A percentile compares a stretch with the other conserved stretches of the same genome.
Conservation (phyloP, 2,797 vertebrate species). For the Masticophis lateralis region DNA sequence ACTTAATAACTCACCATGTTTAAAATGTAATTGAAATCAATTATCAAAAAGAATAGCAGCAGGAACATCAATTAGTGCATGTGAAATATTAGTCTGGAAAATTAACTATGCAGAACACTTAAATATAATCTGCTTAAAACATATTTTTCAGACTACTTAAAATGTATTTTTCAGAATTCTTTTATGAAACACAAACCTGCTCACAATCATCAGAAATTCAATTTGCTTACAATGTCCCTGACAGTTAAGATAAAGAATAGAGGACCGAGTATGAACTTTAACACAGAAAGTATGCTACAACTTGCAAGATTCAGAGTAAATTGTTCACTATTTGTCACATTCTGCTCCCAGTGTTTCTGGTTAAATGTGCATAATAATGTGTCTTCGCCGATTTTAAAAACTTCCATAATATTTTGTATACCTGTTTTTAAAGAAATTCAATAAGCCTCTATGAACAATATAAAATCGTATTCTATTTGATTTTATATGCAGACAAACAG, state of each 20-base stretch:
- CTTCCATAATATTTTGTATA: not conserved
- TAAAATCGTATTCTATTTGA: not conserved
- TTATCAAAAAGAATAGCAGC: not conserved
- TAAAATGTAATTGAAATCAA: conserved; percentile 9
- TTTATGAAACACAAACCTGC: not conserved
- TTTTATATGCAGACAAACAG: not conserved
- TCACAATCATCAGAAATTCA: not conserved
- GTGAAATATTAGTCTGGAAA: not conserved
- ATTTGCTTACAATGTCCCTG: not conserved
- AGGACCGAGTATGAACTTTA: not conserved
- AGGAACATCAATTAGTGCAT: not conserved
- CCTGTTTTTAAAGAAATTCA: not conserved
- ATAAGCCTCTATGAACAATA: not conserved
- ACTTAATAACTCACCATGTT: conserved; percentile 49
- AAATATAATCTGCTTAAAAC: not conserved
- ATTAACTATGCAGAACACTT: not conserved
- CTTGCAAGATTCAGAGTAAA: not conserved
- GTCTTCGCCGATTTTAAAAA: not conserved
- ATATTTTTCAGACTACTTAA: too few relatives aligned
- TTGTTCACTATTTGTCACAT: not conserved
- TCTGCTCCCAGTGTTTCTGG: not conserved
- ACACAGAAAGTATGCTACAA: too few relatives aligned
- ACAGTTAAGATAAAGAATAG: not conserved
- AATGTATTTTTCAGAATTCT: not conserved
- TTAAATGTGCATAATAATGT: not conserved